Percentiles rank a stretch among this genome's conserved stretches.
Conservation (phyloP, 1,140 invertebrate genomes). For the Centruroides sculpturatus region DNA sequence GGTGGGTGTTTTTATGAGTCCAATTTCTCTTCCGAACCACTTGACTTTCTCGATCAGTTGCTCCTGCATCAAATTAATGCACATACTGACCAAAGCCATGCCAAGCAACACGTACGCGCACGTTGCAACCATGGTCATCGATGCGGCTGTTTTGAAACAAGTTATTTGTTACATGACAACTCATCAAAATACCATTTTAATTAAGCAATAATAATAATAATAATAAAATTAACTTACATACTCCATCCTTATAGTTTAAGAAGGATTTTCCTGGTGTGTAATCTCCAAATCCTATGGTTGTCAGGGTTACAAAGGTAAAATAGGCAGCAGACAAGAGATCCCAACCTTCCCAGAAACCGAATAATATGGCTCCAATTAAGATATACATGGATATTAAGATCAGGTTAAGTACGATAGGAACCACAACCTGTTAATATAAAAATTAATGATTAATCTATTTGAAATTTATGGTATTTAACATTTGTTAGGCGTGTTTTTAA, state of each 20-base stretch:
- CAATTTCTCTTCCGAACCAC: conserved; percentile 34
- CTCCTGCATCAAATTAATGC: conserved; percentile 87
- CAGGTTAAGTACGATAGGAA: conserved; percentile 14
- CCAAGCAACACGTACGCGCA: conserved; percentile 89
- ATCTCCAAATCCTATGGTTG: conserved; percentile 86
- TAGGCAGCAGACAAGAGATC: conserved; percentile 76
- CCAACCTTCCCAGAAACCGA: conserved; percentile 63
- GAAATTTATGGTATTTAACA: too few relatives aligned
- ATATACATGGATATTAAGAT: conserved; percentile 47
- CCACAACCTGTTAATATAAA: conserved; percentile 2
- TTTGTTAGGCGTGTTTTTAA: too few relatives aligned
- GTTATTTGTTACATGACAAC: too few relatives aligned
- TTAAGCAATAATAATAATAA: background rate
- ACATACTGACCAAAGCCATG: conserved; percentile 86
- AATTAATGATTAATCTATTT: too few relatives aligned
- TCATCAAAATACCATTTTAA: background rate
- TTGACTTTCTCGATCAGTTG: conserved; percentile 41
- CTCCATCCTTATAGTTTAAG: conserved; percentile 37
- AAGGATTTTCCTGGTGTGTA: conserved; percentile 66
- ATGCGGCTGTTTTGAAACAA: conserved; percentile 5
- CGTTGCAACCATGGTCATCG: conserved; percentile 73
- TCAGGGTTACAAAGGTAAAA: conserved; percentile 87
- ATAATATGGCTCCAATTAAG: conserved; percentile 60
- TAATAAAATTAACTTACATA: conserved; percentile 21
- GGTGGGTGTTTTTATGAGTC: conserved; percentile 20